Evolutionary conservation across 2,888 invertebrate species (phyloP).

Genomic region (Pollenia angustigena): DNA sequence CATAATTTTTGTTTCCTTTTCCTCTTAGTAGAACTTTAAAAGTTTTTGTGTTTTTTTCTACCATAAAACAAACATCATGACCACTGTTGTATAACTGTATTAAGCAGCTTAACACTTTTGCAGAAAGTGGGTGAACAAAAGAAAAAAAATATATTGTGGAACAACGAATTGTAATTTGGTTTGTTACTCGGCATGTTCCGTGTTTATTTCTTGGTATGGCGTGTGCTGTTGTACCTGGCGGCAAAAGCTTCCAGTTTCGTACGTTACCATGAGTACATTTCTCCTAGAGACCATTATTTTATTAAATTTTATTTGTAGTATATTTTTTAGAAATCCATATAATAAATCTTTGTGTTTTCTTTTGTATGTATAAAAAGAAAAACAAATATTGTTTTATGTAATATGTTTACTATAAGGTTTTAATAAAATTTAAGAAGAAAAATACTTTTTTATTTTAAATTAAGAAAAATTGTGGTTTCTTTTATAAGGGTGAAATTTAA

Average conservation of each 20-base stretch:
- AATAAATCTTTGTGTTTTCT: not conserved
- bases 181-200: not conserved
- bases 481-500: no score
- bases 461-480: no score
- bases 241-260: not conserved
- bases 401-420: no score
- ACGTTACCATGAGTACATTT: not conserved
- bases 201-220: not conserved
- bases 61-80: not conserved
- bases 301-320: not conserved
- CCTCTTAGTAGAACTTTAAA: slow-evolving; percentile 17
- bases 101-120: slow-evolving; percentile 66
- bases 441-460: no score
- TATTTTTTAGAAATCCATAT: not conserved
- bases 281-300: not conserved
- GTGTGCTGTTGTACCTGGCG: not conserved
- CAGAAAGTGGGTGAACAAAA: not conserved
- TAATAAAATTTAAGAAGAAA: no score
- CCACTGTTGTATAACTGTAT: slow-evolving; percentile 40
- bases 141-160: not conserved
- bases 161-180: not conserved
- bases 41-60: not conserved
- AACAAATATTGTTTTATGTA: no score
- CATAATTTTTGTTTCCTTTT: slow-evolving; percentile 1
- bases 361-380: not conserved